These are phyloP conservation scores for Enteromius unitaeniatus DNA, from an alignment of 2,797 vertebrate genomes.

Conservation along the genomic window DNA sequence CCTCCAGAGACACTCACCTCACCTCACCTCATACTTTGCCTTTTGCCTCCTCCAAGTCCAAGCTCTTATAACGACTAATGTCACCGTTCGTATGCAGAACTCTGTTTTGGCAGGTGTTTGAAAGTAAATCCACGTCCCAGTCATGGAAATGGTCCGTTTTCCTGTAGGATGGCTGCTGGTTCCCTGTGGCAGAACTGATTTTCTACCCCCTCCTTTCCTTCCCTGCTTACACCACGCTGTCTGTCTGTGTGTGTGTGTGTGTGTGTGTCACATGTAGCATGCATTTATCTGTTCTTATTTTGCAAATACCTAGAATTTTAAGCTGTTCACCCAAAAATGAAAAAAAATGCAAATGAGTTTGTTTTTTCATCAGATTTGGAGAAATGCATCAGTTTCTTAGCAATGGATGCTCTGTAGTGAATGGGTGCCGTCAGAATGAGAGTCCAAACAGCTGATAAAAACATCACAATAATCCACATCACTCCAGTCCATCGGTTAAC, in stretches of 20 bases:
- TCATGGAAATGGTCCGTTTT: slow-evolving; percentile 84
- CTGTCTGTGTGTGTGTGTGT: slow-evolving; percentile 77
- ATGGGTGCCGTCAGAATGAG: neutral
- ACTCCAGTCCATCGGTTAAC: neutral
- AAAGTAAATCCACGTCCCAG: slow-evolving; percentile 86
- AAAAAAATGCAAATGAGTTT: neutral
- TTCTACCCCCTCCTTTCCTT: slow-evolving; percentile 83
- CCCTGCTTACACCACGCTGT: slow-evolving; percentile 79
- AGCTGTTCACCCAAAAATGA: neutral
- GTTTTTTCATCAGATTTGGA: neutral
- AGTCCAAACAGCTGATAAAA: slow-evolving; percentile 5
- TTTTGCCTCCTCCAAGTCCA: slow-evolving; percentile 76
- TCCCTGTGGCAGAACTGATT: slow-evolving; percentile 96
- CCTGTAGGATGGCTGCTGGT: slow-evolving; percentile 99
- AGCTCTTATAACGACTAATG: slow-evolving; percentile 87
- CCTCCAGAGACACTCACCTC: slow-evolving; percentile 54
- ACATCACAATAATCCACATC: neutral
- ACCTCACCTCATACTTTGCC: slow-evolving; percentile 63
- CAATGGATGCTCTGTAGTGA: neutral
- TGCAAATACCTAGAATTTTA: neutral
- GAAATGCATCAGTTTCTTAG: neutral
- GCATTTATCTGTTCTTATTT: slow-evolving; percentile 74
- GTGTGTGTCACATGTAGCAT: slow-evolving; percentile 70
- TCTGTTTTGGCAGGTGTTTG: slow-evolving; percentile 75
- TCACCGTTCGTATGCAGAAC: slow-evolving; percentile 94